A percentile compares a stretch with the other conserved stretches of the same genome.
These are phyloP conservation scores for Xestoiulus laeticollis DNA, from an alignment of 2,888 invertebrate species.

Conservation along the genomic window DNA sequence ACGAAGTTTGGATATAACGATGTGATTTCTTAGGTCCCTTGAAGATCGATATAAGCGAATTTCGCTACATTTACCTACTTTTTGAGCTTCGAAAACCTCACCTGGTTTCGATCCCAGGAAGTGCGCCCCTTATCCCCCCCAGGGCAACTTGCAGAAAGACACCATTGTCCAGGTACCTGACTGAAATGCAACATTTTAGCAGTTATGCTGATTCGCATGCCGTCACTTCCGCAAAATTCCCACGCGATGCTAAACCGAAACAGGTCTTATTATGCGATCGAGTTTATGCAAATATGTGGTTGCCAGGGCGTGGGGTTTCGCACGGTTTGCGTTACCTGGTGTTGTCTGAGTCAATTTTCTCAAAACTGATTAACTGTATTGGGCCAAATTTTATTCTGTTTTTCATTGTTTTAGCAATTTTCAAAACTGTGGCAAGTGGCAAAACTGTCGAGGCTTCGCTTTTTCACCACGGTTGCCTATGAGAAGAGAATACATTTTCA, in stretches of 20 bases:
- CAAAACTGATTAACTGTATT: too few species aligned
- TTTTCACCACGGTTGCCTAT: neutral
- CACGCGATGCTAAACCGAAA: neutral
- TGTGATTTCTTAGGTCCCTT: too few species aligned
- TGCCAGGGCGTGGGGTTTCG: slow-evolving; percentile 14
- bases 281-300: slow-evolving; percentile 18
- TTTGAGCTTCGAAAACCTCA: neutral
- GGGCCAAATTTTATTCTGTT: too few species aligned
- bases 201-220: neutral
- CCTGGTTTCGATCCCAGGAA: neutral
- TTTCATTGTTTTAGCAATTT: too few species aligned
- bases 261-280: neutral
- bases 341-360: neutral
- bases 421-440: too few species aligned
- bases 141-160: neutral
- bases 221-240: slow-evolving; percentile 18
- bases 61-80: neutral
- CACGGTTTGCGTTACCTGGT: neutral
- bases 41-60: too few species aligned
- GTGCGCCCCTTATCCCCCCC: neutral
- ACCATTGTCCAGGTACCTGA: neutral
- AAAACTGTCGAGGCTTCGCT: neutral
- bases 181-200: neutral
- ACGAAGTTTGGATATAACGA: too few species aligned
- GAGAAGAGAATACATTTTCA: neutral